Base-by-base conservation (phyloP, 2,113 vertebrate genomes). In the Engystomops pustulosus region DNA sequence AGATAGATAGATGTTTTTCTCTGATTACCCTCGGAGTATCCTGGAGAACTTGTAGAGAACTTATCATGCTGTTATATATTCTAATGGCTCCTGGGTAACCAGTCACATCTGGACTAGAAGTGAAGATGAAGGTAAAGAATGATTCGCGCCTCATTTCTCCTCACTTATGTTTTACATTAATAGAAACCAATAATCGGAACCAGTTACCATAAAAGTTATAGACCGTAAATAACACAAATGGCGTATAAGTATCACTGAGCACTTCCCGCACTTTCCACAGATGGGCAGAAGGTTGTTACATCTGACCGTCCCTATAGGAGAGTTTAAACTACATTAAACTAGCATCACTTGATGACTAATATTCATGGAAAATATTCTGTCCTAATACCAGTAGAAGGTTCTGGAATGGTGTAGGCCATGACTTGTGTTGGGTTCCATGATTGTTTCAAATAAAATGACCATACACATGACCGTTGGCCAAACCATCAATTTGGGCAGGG, bases 131-230 rank as follows among this genome's bases (percentile, higher is more conserved):
- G 91, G 95, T 97, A 96, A 93, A 92, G 95, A 94, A 96, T 93
- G 93, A 96, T 95, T 95, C 95, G 96, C 87, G 93, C 93, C 94
- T 98, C 93, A 96, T 96, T 96, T 97, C 92, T 96, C 94, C 94
- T 97, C 95, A 95, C 94, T 96, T 96, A 96, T 96, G 95, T 96
- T 97, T 96, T 95, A 97, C 95, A 98, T 96, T 96, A 95, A 95
- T 95, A 96, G 94, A 98, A 97, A 96, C 94, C 94, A 95, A 97
- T 96, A 97, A 97, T 95, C 96, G 93, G 93, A 96, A 95, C 92
- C 94, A 92, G 95, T 95, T 96, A 94, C 95, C 93, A 95, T 96
- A 96, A 97, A 97, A 94, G 94, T 95, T 94, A 94, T 91, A 91
- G 95, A 95, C 94, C 91, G 93, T 96, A 97, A 97, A 97, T 96